These are phyloP conservation scores for Helobdella robusta DNA, from an alignment of 2,888 invertebrate species.

Conservation along the genomic window DNA sequence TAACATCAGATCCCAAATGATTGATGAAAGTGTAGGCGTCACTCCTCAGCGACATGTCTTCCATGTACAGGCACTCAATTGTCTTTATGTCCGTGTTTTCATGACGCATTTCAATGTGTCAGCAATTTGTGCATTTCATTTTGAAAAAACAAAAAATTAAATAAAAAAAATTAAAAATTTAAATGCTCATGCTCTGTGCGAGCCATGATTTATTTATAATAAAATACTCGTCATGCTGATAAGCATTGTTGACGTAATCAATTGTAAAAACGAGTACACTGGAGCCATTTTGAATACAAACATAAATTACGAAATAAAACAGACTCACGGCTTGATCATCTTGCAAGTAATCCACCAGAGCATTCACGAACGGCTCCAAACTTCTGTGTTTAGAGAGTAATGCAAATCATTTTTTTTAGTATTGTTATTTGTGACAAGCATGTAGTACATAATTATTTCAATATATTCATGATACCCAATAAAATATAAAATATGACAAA, in stretches of 20 bases:
- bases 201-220: too few relatives aligned
- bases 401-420: background rate
- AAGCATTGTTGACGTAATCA: too few relatives aligned
- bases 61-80: conserved; percentile 8
- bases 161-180: too few relatives aligned
- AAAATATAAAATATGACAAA: background rate
- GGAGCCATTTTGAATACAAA: too few relatives aligned
- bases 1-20: conserved; percentile 5
- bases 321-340: background rate
- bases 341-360: background rate
- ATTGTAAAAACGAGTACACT: too few relatives aligned
- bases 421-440: too few relatives aligned
- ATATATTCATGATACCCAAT: background rate
- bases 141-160: background rate
- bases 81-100: background rate
- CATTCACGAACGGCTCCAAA: background rate
- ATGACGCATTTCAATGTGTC: background rate
- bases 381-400: background rate
- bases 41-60: conserved; percentile 14
- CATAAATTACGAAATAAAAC: background rate
- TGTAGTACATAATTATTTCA: background rate
- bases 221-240: too few relatives aligned
- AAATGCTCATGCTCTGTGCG: too few relatives aligned
- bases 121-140: too few relatives aligned
- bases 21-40: conserved; percentile 5